A percentile compares a stretch with the other conserved stretches of the same genome.
These are phyloP conservation scores for Sminthurinus aureus DNA, from an alignment of 2,888 invertebrate genomes.

Conservation along the genomic window DNA sequence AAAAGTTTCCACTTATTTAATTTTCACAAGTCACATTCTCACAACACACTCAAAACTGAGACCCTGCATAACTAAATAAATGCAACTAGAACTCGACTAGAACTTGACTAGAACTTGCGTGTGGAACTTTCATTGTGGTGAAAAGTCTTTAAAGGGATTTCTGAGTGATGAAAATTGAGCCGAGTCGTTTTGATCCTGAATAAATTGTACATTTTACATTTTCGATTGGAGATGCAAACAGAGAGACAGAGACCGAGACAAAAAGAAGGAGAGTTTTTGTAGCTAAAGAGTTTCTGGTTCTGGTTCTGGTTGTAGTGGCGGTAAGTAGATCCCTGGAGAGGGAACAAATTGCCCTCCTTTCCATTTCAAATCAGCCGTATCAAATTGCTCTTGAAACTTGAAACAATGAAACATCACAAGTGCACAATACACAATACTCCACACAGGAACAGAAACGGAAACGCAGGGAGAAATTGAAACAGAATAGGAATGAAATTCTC, in stretches of 20 bases:
- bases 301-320: conserved; percentile 23
- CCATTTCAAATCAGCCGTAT: conserved; percentile 12
- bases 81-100: too few relatives aligned
- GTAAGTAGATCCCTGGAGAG: conserved; percentile 24
- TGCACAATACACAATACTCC: neutral
- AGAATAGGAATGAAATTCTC: too few relatives aligned
- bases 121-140: too few relatives aligned
- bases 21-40: too few relatives aligned
- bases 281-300: conserved; percentile 19
- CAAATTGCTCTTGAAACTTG: conserved; percentile 29
- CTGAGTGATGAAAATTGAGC: neutral
- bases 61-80: too few relatives aligned
- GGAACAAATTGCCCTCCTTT: conserved; percentile 24
- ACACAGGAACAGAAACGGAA: too few relatives aligned
- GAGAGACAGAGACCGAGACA: too few relatives aligned
- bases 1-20: too few relatives aligned
- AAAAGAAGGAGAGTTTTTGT: conserved; percentile 22
- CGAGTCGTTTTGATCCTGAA: neutral
- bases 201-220: neutral
- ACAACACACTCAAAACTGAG: too few relatives aligned
- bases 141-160: too few relatives aligned
- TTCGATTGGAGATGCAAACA: too few relatives aligned
- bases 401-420: conserved; percentile 10
- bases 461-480: neutral
- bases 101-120: too few relatives aligned